Conservation (phyloP, 2,113 vertebrate genomes). For the Datnioides undecimradiatus region DNA sequence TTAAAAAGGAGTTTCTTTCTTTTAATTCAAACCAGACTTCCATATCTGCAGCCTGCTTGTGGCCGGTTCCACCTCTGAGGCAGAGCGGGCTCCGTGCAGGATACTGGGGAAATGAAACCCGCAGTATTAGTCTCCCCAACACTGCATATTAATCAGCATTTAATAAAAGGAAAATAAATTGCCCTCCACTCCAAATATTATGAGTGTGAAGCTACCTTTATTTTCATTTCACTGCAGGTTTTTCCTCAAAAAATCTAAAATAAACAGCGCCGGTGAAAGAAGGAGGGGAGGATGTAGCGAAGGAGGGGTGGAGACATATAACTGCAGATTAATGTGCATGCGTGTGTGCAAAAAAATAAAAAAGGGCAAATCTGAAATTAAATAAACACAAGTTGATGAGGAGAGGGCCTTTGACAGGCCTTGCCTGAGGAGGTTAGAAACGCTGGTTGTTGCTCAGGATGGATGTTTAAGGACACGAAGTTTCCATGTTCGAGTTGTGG, state of each 20-base stretch:
- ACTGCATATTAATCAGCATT: slow-evolving; percentile 97
- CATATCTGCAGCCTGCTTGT: slow-evolving; percentile 81
- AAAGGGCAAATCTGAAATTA: slow-evolving; percentile 69
- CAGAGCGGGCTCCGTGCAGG: slow-evolving; percentile 86
- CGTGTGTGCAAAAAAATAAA: slow-evolving; percentile 37
- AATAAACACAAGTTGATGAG: slow-evolving; percentile 82
- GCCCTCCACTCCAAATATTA: slow-evolving; percentile 95
- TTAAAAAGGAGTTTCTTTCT: slow-evolving; percentile 82
- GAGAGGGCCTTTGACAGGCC: slow-evolving; percentile 63
- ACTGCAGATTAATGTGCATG: slow-evolving; percentile 58
- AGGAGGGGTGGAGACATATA: slow-evolving; percentile 50
- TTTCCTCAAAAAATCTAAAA: slow-evolving; percentile 76
- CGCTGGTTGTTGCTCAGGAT: slow-evolving; percentile 24
- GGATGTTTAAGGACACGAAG: slow-evolving; percentile 39
- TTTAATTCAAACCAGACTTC: slow-evolving; percentile 92
- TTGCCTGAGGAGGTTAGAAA: slow-evolving; percentile 31
- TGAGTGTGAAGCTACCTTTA: slow-evolving; percentile 82
- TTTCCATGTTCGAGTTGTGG: slow-evolving; percentile 60
- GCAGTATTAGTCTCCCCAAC: slow-evolving; percentile 90
- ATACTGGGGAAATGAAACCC: slow-evolving; percentile 91
- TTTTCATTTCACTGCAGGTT: slow-evolving; percentile 79
- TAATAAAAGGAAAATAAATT: slow-evolving; percentile 96
- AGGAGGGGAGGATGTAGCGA: slow-evolving; percentile 43
- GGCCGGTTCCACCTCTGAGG: slow-evolving; percentile 82
- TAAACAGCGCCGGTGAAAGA: slow-evolving; percentile 80